Evolutionary conservation across 1,140 invertebrate species (phyloP).

Genomic region (Marisa cornuarietis): DNA sequence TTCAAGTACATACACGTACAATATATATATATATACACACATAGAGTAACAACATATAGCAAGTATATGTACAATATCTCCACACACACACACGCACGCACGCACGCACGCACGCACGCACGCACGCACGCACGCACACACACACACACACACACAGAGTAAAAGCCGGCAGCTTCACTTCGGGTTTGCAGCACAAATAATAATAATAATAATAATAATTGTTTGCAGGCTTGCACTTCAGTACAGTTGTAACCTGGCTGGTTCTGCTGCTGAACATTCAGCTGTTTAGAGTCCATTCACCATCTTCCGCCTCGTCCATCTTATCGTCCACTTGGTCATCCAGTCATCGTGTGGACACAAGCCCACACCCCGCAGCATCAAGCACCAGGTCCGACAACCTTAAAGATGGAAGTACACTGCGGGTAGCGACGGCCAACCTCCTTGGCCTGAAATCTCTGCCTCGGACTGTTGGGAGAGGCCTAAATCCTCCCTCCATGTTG

Average conservation of each 20-base stretch:
- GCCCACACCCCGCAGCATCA: neutral
- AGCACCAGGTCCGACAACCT: neutral
- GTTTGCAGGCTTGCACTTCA: slow-evolving; percentile 11
- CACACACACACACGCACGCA: too few species aligned
- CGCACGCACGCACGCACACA: too few species aligned
- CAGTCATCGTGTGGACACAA: neutral
- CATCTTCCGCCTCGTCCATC: neutral
- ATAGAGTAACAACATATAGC: too few species aligned
- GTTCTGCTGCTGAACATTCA: slow-evolving; percentile 5
- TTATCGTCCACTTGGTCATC: neutral
- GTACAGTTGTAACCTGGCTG: slow-evolving; percentile 13
- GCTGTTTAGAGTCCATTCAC: neutral
- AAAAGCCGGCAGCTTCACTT: too few species aligned
- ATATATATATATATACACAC: too few species aligned
- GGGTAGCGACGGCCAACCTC: slow-evolving; percentile 75
- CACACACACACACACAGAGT: too few species aligned
- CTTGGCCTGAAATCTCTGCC: slow-evolving; percentile 78
- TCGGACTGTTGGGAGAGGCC: slow-evolving; percentile 66
- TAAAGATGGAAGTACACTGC: slow-evolving; percentile 38
- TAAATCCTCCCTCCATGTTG: slow-evolving; percentile 81
- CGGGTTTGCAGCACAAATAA: too few species aligned
- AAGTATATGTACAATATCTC: too few species aligned
- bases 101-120: too few species aligned
- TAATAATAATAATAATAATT: neutral
- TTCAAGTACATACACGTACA: too few species aligned